Conservation (phyloP, 1,140 invertebrate species). For the Ostrea denselamellosa region DNA sequence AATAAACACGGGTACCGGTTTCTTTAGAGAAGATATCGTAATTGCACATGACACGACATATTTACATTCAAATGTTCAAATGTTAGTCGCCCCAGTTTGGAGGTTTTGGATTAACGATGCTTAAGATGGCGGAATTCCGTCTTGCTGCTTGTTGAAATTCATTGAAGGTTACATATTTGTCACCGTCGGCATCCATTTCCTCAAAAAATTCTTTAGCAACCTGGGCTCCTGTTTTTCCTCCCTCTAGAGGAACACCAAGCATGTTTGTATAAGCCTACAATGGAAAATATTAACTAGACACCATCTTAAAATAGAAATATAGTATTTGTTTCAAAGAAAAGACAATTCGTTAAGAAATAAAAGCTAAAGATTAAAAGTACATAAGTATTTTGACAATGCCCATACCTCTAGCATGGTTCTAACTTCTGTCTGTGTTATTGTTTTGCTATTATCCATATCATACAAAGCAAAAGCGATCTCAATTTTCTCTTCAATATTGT, state of each 20-base stretch:
- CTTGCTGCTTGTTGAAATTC: conserved; percentile 16
- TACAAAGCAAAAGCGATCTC: conserved; percentile 35
- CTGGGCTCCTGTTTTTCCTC: conserved; percentile 4
- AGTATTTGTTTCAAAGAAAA: neutral
- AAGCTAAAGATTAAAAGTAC: neutral
- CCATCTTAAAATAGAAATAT: neutral
- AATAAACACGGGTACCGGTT: too few relatives aligned
- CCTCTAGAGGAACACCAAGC: neutral
- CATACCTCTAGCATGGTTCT: conserved; percentile 31
- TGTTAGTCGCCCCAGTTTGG: neutral
- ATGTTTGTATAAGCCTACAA: conserved; percentile 33
- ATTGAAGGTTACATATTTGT: neutral
- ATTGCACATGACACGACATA: neutral
- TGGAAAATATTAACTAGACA: neutral
- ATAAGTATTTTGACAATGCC: too few relatives aligned
- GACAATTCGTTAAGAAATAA: neutral
- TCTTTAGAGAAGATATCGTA: too few relatives aligned
- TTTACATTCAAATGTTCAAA: neutral
- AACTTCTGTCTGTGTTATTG: conserved; percentile 9
- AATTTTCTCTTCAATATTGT: conserved; percentile 41
- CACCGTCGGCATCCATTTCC: conserved; percentile 25
- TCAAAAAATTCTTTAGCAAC: conserved; percentile 32
- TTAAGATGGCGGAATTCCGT: conserved; percentile 15
- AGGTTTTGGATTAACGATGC: conserved; percentile 28
- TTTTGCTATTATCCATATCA: conserved; percentile 18